Evolutionary conservation across 1,140 invertebrate genomes (phyloP).

Genomic region (Bombus turneri): DNA sequence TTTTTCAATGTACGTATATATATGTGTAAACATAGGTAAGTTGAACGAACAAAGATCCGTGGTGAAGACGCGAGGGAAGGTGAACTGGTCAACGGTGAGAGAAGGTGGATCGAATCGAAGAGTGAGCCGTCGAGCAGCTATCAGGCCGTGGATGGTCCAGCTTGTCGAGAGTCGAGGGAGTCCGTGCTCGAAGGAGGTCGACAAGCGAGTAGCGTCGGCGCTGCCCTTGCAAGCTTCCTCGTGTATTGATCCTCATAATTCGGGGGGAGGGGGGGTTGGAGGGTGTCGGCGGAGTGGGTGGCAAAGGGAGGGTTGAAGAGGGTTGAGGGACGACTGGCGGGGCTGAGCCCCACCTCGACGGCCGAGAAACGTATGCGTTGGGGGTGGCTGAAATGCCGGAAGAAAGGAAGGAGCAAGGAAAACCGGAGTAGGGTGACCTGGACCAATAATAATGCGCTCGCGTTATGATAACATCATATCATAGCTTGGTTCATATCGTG

Average conservation of each 20-base stretch:
- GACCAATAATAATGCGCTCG: conserved; percentile 81
- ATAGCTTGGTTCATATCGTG: conserved; percentile 77
- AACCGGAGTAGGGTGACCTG: conserved; percentile 71
- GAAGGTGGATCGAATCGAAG: not conserved
- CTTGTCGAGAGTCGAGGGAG: conserved; percentile 45
- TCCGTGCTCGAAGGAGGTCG: conserved; percentile 74
- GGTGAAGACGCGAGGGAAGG: not conserved
- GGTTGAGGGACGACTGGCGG: conserved; percentile 61
- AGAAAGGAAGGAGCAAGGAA: conserved; percentile 75
- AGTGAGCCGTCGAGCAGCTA: conserved; percentile 7
- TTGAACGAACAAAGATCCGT: not conserved
- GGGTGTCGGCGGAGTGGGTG: conserved; percentile 58
- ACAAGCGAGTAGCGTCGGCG: conserved; percentile 78
- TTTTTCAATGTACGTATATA: not conserved
- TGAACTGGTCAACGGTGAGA: not conserved
- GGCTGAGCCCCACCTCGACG: conserved; percentile 74
- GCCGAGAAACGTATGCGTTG: conserved; percentile 77
- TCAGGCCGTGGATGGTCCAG: conserved; percentile 53
- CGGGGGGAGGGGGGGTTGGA: conserved; percentile 61
- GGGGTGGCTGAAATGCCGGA: conserved; percentile 73
- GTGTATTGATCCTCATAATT: conserved; percentile 83
- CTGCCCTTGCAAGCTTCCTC: conserved; percentile 79
- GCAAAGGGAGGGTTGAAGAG: conserved; percentile 68
- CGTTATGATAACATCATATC: conserved; percentile 83
- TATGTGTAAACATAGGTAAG: no score